phyloP scores from a whole-genome alignment of 1,140 invertebrate species.

The Rhopalosiphum maidis region DNA sequence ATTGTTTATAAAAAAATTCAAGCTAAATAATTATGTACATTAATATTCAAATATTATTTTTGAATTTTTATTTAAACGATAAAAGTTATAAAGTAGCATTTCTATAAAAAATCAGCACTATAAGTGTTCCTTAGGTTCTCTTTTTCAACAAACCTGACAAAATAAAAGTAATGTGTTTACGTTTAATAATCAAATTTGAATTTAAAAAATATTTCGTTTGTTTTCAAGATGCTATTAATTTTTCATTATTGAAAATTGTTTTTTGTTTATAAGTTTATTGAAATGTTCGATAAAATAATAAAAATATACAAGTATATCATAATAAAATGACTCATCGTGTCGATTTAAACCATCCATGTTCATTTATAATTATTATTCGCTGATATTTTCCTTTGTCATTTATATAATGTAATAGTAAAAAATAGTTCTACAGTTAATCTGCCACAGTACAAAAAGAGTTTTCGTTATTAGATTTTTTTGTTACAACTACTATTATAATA shows the following conservation, averaged over 20 bases:
- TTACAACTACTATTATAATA: background rate
- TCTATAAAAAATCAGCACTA: too few relatives aligned
- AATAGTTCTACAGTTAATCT: background rate
- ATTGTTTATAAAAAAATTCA: too few relatives aligned
- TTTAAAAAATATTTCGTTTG: too few relatives aligned
- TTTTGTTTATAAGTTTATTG: background rate
- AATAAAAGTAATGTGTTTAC: too few relatives aligned
- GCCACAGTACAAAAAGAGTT: background rate
- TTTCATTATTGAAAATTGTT: background rate
- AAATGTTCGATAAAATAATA: background rate
- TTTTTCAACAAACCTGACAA: too few relatives aligned
- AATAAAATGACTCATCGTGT: background rate
- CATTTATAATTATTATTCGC: background rate
- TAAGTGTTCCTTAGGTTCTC: too few relatives aligned
- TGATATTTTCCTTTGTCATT: background rate
- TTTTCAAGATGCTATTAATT: background rate
- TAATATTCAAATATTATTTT: too few relatives aligned
- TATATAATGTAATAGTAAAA: background rate
- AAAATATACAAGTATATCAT: background rate
- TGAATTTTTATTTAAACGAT: too few relatives aligned
- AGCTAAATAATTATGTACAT: too few relatives aligned
- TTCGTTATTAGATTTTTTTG: background rate
- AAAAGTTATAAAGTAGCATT: too few relatives aligned
- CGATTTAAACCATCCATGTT: background rate
- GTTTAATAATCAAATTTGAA: too few relatives aligned